Base-by-base conservation (phyloP, 2,797 vertebrate genomes). In the Pachyuromys duprasi region DNA sequence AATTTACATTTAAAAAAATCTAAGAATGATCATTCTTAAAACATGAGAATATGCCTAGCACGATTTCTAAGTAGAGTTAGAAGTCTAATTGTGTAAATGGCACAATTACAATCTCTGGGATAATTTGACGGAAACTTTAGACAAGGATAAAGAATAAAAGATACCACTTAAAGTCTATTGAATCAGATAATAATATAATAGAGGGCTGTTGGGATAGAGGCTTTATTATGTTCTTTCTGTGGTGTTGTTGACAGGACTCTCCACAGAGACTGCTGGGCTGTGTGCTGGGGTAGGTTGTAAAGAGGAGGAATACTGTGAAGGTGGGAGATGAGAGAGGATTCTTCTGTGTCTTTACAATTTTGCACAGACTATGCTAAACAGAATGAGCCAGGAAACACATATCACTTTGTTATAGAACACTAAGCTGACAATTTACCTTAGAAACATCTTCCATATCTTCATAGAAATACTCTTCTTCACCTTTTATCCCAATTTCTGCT, bases 31-130 rank as follows among this genome's bases (percentile, higher is more conserved):
- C 42, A 53, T 20, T 28, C n/a, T 89, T 62, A 17, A 91, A 90
- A 94, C 91, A 63, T 31, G 2, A 53, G 72, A 92, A 42, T 65
- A 49, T 87, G 94, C 76, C 24, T 0, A 60, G 31, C 20, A 93
- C 70, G 86, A 74, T 94, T 92, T 97, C 42, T 88, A 79, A 94
- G 11, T 81, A 53, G 57, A 88, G 26, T 79, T 91, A 20, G 89
- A 89, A 94, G 81, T 60, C 74, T 63, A 92, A 91, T 63, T 92
- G 26, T 0, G 4, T 89, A 86, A 93, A 18, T 76, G 74, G 67
- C 2, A 69, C 18, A 65, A 53, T 69, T 86, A 24, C 20, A 24
- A 53, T 53, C 63, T 49, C 49, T 39, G 15, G 88, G 28, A 86
- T 18, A 80, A 74, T 92, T 96, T 86, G 45, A 65, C 17, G 81